Conservation (phyloP, 2,113 vertebrate species). For the Chaetorhynchus papuensis region DNA sequence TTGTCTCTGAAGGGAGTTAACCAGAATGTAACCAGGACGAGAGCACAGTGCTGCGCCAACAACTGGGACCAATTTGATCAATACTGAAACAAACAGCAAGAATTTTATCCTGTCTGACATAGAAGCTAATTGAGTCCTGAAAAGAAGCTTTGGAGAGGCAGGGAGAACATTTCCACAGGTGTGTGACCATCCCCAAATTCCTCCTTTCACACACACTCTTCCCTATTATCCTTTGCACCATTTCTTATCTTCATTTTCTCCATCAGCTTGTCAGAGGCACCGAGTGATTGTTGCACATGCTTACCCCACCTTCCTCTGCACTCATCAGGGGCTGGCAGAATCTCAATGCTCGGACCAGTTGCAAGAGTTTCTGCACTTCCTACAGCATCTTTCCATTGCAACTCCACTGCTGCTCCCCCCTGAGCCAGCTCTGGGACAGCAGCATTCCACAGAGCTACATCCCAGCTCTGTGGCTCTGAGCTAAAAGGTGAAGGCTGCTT, state of each 20-base stretch:
- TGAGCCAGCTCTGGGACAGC: not conserved
- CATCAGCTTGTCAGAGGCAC: not conserved
- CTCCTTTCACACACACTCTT: not conserved
- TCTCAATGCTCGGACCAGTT: not conserved
- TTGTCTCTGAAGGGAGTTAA: constrained; percentile 12
- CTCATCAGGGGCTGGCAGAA: not conserved
- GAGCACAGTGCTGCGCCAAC: rapidly evolving
- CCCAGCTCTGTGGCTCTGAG: not conserved
- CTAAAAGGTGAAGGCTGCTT: not conserved
- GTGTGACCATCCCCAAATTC: not conserved
- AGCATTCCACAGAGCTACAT: not conserved
- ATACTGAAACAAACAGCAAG: not conserved
- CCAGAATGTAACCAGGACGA: not conserved
- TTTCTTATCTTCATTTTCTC: not conserved
- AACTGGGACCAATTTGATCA: not conserved
- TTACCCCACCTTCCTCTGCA: not conserved
- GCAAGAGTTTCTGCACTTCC: not conserved
- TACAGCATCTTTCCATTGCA: not conserved
- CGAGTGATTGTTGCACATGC: not conserved
- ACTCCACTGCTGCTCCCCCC: rapidly evolving
- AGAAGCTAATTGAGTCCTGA: not conserved
- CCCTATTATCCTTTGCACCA: not conserved
- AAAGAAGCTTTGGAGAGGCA: not conserved
- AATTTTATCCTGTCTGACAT: not conserved
- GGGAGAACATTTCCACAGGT: not conserved